These are phyloP conservation scores for Drosophila leonis DNA, from an alignment of 2,888 invertebrate species.

Conservation along the genomic window DNA sequence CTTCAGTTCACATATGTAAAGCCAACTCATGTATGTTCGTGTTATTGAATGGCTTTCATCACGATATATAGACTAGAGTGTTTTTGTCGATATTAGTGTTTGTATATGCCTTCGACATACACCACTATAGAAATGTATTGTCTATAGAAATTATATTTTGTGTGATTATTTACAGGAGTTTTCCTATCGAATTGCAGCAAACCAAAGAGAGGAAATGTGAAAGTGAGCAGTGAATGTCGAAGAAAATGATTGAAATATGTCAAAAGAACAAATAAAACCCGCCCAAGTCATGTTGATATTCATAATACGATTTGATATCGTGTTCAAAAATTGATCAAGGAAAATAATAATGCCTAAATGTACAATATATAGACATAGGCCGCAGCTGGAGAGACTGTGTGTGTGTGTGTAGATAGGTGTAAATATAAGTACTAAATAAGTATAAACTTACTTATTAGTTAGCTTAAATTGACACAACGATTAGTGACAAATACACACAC, in stretches of 20 bases:
- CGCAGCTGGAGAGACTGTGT: not conserved
- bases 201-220: not conserved
- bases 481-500: conserved; percentile 24
- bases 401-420: conserved; percentile 23
- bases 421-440: conserved; percentile 49
- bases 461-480: conserved; percentile 52
- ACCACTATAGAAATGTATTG: not conserved
- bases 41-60: not conserved
- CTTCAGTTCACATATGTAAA: not conserved
- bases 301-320: conserved; percentile 7
- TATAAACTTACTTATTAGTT: conserved; percentile 50
- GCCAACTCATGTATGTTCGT: not conserved
- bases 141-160: not conserved
- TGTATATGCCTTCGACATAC: not conserved
- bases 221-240: not conserved
- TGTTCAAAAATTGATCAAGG: conserved; percentile 14
- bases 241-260: not conserved
- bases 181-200: not conserved
- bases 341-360: not conserved
- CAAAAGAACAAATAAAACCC: conserved; percentile 1
- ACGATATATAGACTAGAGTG: not conserved
- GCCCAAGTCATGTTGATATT: not conserved
- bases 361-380: not conserved
- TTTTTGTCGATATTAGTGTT: not conserved
- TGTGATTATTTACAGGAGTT: conserved; percentile 38